Base-by-base conservation (phyloP, 2,113 vertebrate genomes). In the Passer montanus region DNA sequence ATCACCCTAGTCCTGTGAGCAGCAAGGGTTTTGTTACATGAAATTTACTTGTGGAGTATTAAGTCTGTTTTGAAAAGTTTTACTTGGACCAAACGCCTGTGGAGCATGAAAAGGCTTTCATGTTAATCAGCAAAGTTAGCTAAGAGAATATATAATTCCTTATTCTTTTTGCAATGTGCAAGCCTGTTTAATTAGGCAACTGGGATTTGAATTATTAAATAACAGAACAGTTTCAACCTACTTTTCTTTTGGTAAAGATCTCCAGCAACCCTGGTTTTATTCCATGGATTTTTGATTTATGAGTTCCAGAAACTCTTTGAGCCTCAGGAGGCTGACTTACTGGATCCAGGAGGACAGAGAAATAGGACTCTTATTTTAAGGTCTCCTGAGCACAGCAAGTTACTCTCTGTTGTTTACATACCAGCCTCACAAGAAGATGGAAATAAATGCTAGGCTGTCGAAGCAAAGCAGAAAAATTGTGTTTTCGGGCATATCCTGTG, bases 201-300 rank as follows among this genome's bases (percentile, higher is more conserved):
- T 94, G 96, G 95, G 95, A 96, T 94, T 95, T 96, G 93, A 97
- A 95, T 96, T 93, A 91, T 94, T 93, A 77, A 96, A 90, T 96
- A 95, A 93, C 31, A 30, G 72, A 75, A 83, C 28, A 59, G 27
- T 90, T 93, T 90, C 72, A 86, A 3, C 91, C 68, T 84, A 73
- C 50, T 91, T 86, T 83, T 84, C 46, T 83, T 1, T 75, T 83
- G 26, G 52, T 79, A 91, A 82, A 82, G 60, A 60, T 83, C n/a
- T 86, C 55, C 55, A 76, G 70, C 78, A 91, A 81, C 69, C 50
- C 44, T 2, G 2, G 53, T 96, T 91, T 91, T 82, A 83, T 41
- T 84, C 67, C 18, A 13, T 87, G 47, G n/a, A 31, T 80, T 90
- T 95, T 88, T 80, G 58, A 92, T 74, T 86, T 69, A n/a, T 4